These are phyloP conservation scores for Sesamia nonagrioides DNA, from an alignment of 1,140 invertebrate genomes.

Conservation along the genomic window DNA sequence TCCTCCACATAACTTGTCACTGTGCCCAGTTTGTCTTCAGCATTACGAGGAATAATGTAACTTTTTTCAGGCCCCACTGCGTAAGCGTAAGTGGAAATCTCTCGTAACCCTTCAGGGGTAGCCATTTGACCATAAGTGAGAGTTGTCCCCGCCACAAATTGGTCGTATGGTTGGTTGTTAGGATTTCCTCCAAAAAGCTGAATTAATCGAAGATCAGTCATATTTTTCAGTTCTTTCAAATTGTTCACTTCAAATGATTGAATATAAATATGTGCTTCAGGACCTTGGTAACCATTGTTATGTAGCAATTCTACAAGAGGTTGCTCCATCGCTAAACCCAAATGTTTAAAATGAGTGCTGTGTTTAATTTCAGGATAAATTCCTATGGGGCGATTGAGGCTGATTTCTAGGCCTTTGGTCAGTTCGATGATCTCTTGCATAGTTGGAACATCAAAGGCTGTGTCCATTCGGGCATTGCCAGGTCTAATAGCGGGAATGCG, in stretches of 20 bases:
- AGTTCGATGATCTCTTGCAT: conserved; percentile 83
- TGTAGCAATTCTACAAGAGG: conserved; percentile 74
- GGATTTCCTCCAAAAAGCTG: conserved; percentile 70
- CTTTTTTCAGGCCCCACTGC: conserved; percentile 80
- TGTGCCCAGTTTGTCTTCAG: conserved; percentile 66
- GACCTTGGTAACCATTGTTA: conserved; percentile 70
- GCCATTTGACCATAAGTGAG: conserved; percentile 79
- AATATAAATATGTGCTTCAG: conserved; percentile 73
- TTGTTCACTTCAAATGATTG: conserved; percentile 83
- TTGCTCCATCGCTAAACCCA: conserved; percentile 76
- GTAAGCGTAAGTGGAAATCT: conserved; percentile 78
- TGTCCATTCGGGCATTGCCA: conserved; percentile 78
- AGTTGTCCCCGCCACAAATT: conserved; percentile 62
- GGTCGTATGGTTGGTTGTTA: conserved; percentile 71
- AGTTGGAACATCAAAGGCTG: conserved; percentile 71
- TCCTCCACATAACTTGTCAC: conserved; percentile 72
- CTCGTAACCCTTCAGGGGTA: conserved; percentile 71
- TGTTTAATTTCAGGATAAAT: conserved; percentile 85
- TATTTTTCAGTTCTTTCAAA: conserved; percentile 74
- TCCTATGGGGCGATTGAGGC: conserved; percentile 69
- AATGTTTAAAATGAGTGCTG: conserved; percentile 71
- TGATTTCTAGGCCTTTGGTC: conserved; percentile 74
- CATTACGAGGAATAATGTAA: conserved; percentile 76
- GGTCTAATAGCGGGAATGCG: conserved; percentile 78
- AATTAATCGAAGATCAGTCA: conserved; percentile 75